Evolutionary conservation across 2,888 invertebrate species (phyloP).

Genomic region (Sarcophaga variegata): DNA sequence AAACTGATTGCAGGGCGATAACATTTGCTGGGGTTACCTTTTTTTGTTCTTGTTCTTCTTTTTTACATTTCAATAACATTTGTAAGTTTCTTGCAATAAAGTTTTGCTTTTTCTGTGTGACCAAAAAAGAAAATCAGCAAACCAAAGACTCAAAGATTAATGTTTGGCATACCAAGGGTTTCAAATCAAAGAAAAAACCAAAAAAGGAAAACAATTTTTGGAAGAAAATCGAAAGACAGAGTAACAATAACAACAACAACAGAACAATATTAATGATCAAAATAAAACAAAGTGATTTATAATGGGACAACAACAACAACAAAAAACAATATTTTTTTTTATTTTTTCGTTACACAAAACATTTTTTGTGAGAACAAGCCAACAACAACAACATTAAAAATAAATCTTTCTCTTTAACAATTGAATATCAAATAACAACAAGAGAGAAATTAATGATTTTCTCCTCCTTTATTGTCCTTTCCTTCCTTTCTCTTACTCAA

Average conservation of each 20-base stretch:
- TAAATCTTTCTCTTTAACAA: slow-evolving; percentile 45
- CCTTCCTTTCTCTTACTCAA: background rate
- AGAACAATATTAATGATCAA: slow-evolving; percentile 2
- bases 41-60: slow-evolving; percentile 5
- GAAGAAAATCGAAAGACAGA: background rate
- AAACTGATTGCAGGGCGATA: slow-evolving; percentile 27
- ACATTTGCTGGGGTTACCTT: slow-evolving; percentile 36
- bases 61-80: background rate
- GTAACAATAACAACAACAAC: background rate
- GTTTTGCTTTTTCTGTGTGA: background rate
- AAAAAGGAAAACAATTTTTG: background rate
- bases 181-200: background rate
- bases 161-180: slow-evolving; percentile 25
- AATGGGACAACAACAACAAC: slow-evolving; percentile 52
- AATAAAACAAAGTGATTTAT: slow-evolving; percentile 68
- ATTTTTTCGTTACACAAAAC: background rate
- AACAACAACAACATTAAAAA: slow-evolving; percentile 28
- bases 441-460: slow-evolving; percentile 62
- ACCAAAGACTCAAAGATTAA: slow-evolving; percentile 44
- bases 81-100: too few relatives aligned
- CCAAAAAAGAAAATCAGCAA: background rate
- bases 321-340: background rate
- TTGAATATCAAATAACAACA: slow-evolving; percentile 60
- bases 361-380: slow-evolving; percentile 15
- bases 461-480: background rate